Evolutionary conservation across 2,113 vertebrate genomes (phyloP).

Genomic region (Guaruba guarouba): DNA sequence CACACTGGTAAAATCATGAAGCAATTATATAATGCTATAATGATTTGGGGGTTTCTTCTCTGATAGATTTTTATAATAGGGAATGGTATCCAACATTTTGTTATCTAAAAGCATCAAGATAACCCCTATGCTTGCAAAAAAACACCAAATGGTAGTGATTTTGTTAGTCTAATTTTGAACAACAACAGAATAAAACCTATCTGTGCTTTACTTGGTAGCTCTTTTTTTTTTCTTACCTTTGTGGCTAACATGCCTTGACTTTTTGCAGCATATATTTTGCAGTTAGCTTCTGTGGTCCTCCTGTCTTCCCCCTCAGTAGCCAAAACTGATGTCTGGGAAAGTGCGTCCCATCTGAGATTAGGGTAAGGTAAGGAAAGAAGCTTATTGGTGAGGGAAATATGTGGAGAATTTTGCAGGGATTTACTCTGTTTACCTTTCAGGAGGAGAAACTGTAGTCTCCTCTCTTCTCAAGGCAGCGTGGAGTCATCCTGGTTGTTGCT

Average conservation of each 20-base stretch:
- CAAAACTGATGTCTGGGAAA: not conserved
- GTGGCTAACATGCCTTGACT: not conserved
- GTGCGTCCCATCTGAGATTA: not conserved
- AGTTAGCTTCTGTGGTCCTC: not conserved
- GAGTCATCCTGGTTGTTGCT: not conserved
- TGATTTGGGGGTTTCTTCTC: slow-evolving; percentile 59
- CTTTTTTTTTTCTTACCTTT: not conserved
- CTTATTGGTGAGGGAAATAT: not conserved
- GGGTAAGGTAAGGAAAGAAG: not conserved
- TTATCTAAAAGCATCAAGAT: slow-evolving; percentile 49
- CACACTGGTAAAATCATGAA: slow-evolving; percentile 70
- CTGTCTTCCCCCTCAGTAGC: not conserved
- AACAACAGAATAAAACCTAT: not conserved
- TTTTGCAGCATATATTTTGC: not conserved
- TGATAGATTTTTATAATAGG: slow-evolving; percentile 58
- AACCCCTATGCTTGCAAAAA: not conserved
- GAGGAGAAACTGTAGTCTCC: not conserved
- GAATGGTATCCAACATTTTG: not conserved
- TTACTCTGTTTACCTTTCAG: not conserved
- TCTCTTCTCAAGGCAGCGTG: not conserved
- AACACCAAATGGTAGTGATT: not conserved
- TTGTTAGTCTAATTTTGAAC: not conserved
- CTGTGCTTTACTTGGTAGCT: not conserved
- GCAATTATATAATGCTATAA: slow-evolving; percentile 71
- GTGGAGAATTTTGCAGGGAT: not conserved